A percentile compares a stretch with the other conserved stretches of the same genome.
These are phyloP conservation scores for Drosophila tsacasi DNA, from an alignment of 1,140 invertebrate genomes.

Conservation along the genomic window DNA sequence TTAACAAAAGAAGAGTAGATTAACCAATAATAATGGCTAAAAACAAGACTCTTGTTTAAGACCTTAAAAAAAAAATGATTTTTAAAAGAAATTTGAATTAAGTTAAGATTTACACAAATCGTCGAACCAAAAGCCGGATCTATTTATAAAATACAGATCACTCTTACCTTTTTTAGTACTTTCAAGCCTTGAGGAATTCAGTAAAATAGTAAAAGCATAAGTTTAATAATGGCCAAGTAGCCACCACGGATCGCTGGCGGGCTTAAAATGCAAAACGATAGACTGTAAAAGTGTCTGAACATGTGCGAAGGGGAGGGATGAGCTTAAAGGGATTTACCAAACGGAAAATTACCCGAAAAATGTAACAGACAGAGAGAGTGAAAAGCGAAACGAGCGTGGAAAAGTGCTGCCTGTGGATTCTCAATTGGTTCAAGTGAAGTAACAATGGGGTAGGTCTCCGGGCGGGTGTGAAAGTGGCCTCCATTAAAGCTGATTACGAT, in stretches of 20 bases:
- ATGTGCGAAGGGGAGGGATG: neutral
- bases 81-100: neutral
- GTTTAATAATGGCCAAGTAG: neutral
- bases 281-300: constrained; percentile 27
- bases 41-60: neutral
- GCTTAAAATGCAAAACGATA: constrained; percentile 25
- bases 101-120: neutral
- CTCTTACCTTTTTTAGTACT: neutral
- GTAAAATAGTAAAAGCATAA: constrained; percentile 4
- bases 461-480: constrained; percentile 25
- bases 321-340: constrained; percentile 49
- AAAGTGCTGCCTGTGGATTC: constrained; percentile 22
- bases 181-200: neutral
- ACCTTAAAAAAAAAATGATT: too few relatives aligned
- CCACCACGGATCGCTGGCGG: constrained; percentile 2
- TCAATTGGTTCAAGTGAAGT: constrained; percentile 41
- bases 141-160: neutral
- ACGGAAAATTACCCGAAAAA: constrained; percentile 50
- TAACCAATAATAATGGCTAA: neutral
- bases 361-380: constrained; percentile 6
- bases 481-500: constrained; percentile 37
- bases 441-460: constrained; percentile 43
- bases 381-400: constrained; percentile 16
- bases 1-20: neutral
- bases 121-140: neutral